phyloP scores from a whole-genome alignment of 2,797 vertebrate genomes.

The Hydrolagus colliei region DNA sequence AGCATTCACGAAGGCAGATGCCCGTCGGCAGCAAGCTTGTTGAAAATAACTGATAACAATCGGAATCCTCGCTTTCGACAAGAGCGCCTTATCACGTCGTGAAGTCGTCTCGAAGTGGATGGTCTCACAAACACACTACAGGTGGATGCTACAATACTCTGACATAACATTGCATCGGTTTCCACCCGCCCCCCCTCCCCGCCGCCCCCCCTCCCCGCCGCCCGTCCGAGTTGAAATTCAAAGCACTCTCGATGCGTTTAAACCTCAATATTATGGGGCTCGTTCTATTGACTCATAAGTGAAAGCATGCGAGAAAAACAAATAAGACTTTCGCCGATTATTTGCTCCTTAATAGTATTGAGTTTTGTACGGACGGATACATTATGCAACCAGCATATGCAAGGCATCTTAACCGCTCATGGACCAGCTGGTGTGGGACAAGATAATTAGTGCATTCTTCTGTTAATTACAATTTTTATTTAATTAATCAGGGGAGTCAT shows the following conservation, averaged over 20 bases:
- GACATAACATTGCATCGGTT: background rate
- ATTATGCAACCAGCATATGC: background rate
- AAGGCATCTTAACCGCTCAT: too few relatives aligned
- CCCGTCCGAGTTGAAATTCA: background rate
- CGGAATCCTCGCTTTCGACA: too few relatives aligned
- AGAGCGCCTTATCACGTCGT: too few relatives aligned
- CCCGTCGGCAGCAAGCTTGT: background rate
- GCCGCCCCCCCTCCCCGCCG: too few relatives aligned
- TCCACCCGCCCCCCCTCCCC: too few relatives aligned
- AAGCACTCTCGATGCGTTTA: background rate
- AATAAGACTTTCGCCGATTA: background rate
- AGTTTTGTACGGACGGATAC: background rate
- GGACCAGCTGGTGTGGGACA: too few relatives aligned
- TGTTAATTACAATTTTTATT: background rate
- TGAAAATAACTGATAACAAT: background rate
- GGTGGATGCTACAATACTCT: slow-evolving; percentile 1
- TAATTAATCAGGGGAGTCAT: background rate
- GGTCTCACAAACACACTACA: slow-evolving; percentile 22
- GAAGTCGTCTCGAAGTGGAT: too few relatives aligned
- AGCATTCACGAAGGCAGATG: slow-evolving; percentile 17
- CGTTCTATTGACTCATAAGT: background rate
- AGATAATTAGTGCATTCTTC: background rate
- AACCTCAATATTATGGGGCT: background rate
- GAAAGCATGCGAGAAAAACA: background rate
- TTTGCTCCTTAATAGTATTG: background rate